Percentiles rank a stretch among this genome's conserved stretches.
phyloP scores from a whole-genome alignment of 2,888 invertebrate genomes.

The Baronia brevicornis region DNA sequence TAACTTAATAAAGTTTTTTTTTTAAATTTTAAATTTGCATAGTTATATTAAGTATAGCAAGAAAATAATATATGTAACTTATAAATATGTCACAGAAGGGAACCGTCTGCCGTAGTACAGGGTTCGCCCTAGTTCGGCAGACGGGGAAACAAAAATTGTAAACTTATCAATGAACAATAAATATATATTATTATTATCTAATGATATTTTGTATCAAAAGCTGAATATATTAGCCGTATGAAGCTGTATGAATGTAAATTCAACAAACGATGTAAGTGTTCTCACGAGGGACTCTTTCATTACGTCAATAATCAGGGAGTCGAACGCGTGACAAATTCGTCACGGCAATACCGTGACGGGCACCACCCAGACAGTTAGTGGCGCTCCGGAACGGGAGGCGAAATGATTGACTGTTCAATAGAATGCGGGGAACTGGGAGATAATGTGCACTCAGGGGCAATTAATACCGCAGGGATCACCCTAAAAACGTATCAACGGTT shows the following conservation, averaged over 20 bases:
- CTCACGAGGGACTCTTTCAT: constrained; percentile 33
- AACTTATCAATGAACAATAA: no score
- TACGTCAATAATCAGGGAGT: constrained; percentile 28
- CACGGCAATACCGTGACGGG: constrained; percentile 18
- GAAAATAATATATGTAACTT: no score
- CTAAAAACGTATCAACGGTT: no score
- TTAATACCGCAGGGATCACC: no score
- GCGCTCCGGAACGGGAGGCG: constrained; percentile 47
- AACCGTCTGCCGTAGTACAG: no score
- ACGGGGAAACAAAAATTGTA: no score
- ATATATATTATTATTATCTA: no score
- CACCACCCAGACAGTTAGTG: constrained; percentile 47
- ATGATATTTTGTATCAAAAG: constrained; percentile 5
- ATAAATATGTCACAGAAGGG: no score
- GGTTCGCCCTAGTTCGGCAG: no score
- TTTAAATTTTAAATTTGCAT: no score
- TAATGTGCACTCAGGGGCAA: constrained; percentile 11
- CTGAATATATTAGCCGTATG: constrained; percentile 3
- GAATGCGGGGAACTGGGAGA: constrained; percentile 23
- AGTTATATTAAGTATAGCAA: no score
- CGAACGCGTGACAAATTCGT: constrained; percentile 41
- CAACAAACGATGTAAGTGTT: constrained; percentile 19
- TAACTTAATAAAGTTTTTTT: no score
- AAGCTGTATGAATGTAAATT: neutral
- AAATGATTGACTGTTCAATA: constrained; percentile 58